Percentiles rank a stretch among this genome's conserved stretches.
Evolutionary conservation across 2,888 invertebrate species (phyloP).

Genomic region (Polietes domitor): DNA sequence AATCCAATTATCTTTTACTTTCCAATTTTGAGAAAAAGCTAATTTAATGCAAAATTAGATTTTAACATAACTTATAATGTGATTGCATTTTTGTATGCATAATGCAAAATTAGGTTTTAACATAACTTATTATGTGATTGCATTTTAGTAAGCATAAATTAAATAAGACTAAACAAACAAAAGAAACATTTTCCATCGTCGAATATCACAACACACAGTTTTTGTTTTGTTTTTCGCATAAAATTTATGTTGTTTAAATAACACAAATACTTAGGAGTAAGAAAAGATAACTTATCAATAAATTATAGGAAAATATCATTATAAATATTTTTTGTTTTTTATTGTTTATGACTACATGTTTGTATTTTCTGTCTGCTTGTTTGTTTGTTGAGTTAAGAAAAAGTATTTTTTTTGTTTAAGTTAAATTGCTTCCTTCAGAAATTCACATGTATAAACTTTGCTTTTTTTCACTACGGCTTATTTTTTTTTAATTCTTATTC

Average conservation of each 20-base stretch:
- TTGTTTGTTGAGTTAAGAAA: conserved; percentile 35
- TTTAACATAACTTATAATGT: too few relatives aligned
- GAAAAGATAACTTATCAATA: conserved; percentile 53
- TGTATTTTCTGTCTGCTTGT: conserved; percentile 12
- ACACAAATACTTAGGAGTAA: conserved; percentile 48
- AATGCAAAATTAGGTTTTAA: conserved; percentile 21
- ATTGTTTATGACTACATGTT: conserved; percentile 45
- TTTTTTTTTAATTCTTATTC: conserved; percentile 31
- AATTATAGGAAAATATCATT: conserved; percentile 64
- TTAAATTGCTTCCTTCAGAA: conserved; percentile 22
- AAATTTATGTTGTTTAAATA: conserved; percentile 36
- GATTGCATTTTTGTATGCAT: not conserved
- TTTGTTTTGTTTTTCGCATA: conserved; percentile 38
- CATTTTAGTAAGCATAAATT: conserved; percentile 25
- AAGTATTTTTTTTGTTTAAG: conserved; percentile 43
- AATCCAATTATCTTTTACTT: conserved; percentile 7
- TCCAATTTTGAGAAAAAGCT: not conserved
- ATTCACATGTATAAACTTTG: conserved; percentile 60
- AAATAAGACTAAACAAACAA: conserved; percentile 41
- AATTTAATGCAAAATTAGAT: not conserved
- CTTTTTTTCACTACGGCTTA: conserved; percentile 44
- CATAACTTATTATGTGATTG: conserved; percentile 26
- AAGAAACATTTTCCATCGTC: conserved; percentile 55
- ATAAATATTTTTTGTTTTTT: conserved; percentile 29
- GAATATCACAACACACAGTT: conserved; percentile 69